Evolutionary conservation across 1,140 invertebrate species (phyloP).

Genomic region (Nephotettix cincticeps): DNA sequence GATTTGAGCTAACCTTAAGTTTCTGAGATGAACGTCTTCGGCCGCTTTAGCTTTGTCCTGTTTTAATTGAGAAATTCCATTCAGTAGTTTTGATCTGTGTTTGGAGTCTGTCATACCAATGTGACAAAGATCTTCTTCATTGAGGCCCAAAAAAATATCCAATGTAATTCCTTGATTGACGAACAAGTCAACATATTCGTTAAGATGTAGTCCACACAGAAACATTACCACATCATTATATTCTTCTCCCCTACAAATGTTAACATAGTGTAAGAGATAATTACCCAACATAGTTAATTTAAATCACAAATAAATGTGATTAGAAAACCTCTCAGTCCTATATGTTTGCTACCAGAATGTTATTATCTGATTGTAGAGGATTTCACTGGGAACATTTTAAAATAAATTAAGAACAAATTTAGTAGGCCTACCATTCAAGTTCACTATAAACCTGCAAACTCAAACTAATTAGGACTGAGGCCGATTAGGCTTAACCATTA

Average conservation of each 20-base stretch:
- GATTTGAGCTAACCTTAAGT: neutral
- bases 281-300: no score
- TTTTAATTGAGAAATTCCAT: neutral
- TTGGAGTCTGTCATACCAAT: slow-evolving; percentile 4
- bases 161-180: neutral
- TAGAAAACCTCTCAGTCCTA: no score
- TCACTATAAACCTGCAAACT: no score
- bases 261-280: no score
- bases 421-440: no score
- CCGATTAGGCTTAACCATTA: no score
- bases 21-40: neutral
- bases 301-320: no score
- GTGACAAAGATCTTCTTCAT: slow-evolving; percentile 13
- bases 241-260: neutral
- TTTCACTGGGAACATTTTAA: no score
- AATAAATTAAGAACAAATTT: no score
- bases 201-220: neutral
- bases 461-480: no score
- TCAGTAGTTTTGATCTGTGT: neutral
- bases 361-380: no score
- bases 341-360: no score
- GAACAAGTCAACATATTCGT: neutral
- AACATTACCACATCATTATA: slow-evolving; percentile 9
- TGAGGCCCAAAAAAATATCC: slow-evolving; percentile 2
- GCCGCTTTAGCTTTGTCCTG: neutral